Evolutionary conservation across 2,797 vertebrate species (phyloP).

Genomic region (Cynodonichthys magdalenae): DNA sequence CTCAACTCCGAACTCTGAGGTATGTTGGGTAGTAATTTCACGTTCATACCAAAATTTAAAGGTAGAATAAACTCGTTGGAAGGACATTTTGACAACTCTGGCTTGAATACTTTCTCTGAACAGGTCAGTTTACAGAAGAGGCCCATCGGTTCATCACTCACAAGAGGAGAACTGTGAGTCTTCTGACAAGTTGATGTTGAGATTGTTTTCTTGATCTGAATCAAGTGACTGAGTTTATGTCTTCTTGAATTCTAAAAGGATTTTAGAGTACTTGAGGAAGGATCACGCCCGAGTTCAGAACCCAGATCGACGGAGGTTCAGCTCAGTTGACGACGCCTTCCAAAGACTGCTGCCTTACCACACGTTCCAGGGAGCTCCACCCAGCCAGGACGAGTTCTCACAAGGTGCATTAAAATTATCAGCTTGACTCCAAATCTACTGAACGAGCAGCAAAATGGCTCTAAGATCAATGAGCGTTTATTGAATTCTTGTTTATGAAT

Average conservation of each 20-base stretch:
- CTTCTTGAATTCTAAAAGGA: slow-evolving; percentile 69
- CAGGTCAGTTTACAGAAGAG: slow-evolving; percentile 85
- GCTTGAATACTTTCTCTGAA: neutral
- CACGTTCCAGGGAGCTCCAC: slow-evolving; percentile 90
- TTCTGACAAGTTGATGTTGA: neutral
- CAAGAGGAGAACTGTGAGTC: slow-evolving; percentile 94
- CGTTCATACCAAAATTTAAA: neutral
- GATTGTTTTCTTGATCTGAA: neutral
- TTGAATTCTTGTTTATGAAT: slow-evolving; percentile 9
- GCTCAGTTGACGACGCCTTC: slow-evolving; percentile 86
- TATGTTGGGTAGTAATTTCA: slow-evolving; percentile 26
- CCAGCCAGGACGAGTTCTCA: slow-evolving; percentile 88
- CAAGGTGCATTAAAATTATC: slow-evolving; percentile 79
- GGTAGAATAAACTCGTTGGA: neutral
- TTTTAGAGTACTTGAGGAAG: slow-evolving; percentile 89
- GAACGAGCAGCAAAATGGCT: neutral
- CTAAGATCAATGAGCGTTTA: neutral
- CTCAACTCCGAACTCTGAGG: slow-evolving; percentile 70
- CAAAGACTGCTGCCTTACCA: slow-evolving; percentile 93
- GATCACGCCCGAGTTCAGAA: slow-evolving; percentile 87
- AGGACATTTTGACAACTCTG: neutral
- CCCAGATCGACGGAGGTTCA: slow-evolving; percentile 86
- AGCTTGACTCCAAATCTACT: neutral
- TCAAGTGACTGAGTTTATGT: neutral
- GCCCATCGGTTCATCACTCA: slow-evolving; percentile 87